A percentile compares a stretch with the other conserved stretches of the same genome.
phyloP scores from a whole-genome alignment of 2,888 invertebrate genomes.

The Apamea sordens region DNA sequence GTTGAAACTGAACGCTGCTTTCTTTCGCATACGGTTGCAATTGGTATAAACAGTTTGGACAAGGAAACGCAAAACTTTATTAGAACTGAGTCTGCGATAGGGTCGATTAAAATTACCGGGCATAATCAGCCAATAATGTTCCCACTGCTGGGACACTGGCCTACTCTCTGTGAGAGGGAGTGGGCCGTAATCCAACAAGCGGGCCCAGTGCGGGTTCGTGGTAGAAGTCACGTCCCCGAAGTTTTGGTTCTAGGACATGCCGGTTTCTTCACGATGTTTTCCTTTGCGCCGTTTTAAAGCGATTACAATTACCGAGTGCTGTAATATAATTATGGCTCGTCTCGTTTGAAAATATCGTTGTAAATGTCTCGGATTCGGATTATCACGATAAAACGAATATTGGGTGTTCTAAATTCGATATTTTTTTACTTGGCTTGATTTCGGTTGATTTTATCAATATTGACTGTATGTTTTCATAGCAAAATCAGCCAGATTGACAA shows the following conservation, averaged over 20 bases:
- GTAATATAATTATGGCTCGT: not conserved
- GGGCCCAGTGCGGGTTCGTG: too few relatives aligned
- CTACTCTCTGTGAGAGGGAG: too few relatives aligned
- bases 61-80: not conserved
- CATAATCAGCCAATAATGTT: too few relatives aligned
- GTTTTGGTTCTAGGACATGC: too few relatives aligned
- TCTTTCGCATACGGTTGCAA: not conserved
- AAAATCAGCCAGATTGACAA: not conserved
- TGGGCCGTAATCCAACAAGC: too few relatives aligned
- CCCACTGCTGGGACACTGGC: too few relatives aligned
- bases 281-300: not conserved
- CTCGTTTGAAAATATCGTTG: not conserved
- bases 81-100: not conserved
- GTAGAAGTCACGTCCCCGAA: too few relatives aligned
- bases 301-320: not conserved
- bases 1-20: not conserved
- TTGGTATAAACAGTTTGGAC: not conserved
- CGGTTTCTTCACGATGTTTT: too few relatives aligned
- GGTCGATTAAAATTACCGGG: not conserved
- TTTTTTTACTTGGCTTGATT: not conserved
- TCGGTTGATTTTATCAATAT: not conserved
- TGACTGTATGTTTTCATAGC: constrained; percentile 12
- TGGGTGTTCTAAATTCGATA: not conserved
- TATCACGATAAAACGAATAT: not conserved
- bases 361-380: not conserved